Evolutionary conservation across 2,888 invertebrate species (phyloP), one percentile per base, ranked within the genome.

Genomic region (Rotaria macrura): DNA sequence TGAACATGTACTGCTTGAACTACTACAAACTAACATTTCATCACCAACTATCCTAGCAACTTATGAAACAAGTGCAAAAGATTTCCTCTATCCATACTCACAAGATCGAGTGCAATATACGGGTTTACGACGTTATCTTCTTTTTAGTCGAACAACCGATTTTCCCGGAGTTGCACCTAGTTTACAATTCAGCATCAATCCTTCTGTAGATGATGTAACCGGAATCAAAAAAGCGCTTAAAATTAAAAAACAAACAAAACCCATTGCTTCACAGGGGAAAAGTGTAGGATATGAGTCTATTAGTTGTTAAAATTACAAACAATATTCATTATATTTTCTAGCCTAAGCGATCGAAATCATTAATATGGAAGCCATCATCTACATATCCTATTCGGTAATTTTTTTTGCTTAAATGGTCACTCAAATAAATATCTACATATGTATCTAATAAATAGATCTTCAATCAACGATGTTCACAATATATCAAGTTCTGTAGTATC

Each of bases 61-160:
- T 79, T 79, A 43, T 79, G 79, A 79, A 43, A 79, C 79, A 43
- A 79, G 43, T 43, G 79, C 40, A 79, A 79, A 79, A 79, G 79
- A 79, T 43, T 79, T 79, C 43, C 79, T 79, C 25, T 43, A 79
- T 79, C 79, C 79, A 43, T 12, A 79, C 14, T 79, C 79, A 43
- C 43, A 2, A 2, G n/a, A 40, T 40, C 79, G 79, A 43, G 9
- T 43, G 23, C 43, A 79, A 43, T 79, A 79, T 79, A 12, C 25
- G 1, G 79, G 79, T n/a, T 79, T 43, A 79, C 25, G n/a, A 43
- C 79, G 79, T 79, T 79, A 79, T 43, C 10, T 79, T 25, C 2
- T 79, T 23, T 14, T 79, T 10, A 79, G 43, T 79, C 40, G 79
- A 43, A 79, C 79, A 79, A 25, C 43, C 6, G 43, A 79, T 43